Base-by-base conservation (phyloP, 2,888 invertebrate genomes). In the Oligia fasciuncula region DNA sequence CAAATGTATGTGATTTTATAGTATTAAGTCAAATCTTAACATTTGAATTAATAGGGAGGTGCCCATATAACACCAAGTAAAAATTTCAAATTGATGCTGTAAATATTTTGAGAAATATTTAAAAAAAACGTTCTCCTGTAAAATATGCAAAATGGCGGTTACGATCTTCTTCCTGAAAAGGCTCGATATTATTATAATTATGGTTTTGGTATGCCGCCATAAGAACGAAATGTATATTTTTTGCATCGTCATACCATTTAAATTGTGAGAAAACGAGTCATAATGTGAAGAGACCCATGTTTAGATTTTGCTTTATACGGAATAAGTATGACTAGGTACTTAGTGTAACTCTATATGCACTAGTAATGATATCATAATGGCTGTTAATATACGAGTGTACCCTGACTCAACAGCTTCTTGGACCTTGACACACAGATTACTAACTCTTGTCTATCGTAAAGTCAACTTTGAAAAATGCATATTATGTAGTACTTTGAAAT, bases 331-430 rank as follows among this genome's bases (percentile, higher is more conserved):
- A 69, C 76, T 70, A 46, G 60, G 17, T 65, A 67, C 66, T 75
- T 67, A 69, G 35, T 77, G 76, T 77, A 85, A 80, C 74, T 75
- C 2, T 77, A 71, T 75, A 73, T 54, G 70, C n/a, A 49, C 65
- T 66, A 68, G 46, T 72, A 77, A 76, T 84, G 81, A 82, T 73
- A 87, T 87, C 87, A 79, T 79, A 81, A 73, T 72, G 68, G 54
- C 77, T 46, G 63, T 79, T 65, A 76, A 69, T 74, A 81, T 69
- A 77, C 60, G 23, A 70, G 73, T 66, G 40, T 54, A 23, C 54
- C 66, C 67, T 85, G 84, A 85, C 73, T 85, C 81, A 81, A 74
- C 78, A 62, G 69, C 65, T 84, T 79, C 70, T 73, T 68, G 85
- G 73, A 87, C 81, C 81, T 81, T 84, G 85, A 75, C 76, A 75